Evolutionary conservation across 2,888 invertebrate genomes (phyloP).

Genomic region (Acanthopleura granulata): DNA sequence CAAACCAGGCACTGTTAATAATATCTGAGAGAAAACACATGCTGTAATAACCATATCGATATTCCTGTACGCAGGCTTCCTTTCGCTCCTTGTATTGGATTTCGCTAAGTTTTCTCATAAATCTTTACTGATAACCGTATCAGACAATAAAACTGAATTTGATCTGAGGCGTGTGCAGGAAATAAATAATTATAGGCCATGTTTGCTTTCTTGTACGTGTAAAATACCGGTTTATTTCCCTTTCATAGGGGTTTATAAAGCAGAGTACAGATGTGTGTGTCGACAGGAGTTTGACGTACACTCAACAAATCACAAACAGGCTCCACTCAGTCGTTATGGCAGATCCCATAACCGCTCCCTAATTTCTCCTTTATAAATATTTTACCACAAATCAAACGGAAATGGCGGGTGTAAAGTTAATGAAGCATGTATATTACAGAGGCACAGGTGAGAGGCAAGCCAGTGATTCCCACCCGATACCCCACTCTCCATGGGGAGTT

Average conservation of each 20-base stretch:
- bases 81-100: not conserved
- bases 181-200: slow-evolving; percentile 3
- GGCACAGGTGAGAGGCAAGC: no score
- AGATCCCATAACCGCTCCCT: not conserved
- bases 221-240: not conserved
- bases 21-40: not conserved
- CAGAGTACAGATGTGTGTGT: not conserved
- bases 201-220: not conserved
- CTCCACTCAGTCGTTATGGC: not conserved
- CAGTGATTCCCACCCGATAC: no score
- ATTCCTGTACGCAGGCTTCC: not conserved
- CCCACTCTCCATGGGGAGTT: no score
- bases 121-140: not conserved
- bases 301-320: not conserved
- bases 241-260: not conserved
- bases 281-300: not conserved
- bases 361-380: not conserved
- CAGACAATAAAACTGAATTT: not conserved
- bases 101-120: not conserved
- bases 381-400: not conserved
- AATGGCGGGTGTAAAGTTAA: not conserved
- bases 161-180: not conserved
- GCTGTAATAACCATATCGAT: not conserved
- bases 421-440: no score
- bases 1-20: not conserved